Base-by-base conservation (phyloP, 92 coral and sea anemone genomes). In the Paramuricea clavata region DNA sequence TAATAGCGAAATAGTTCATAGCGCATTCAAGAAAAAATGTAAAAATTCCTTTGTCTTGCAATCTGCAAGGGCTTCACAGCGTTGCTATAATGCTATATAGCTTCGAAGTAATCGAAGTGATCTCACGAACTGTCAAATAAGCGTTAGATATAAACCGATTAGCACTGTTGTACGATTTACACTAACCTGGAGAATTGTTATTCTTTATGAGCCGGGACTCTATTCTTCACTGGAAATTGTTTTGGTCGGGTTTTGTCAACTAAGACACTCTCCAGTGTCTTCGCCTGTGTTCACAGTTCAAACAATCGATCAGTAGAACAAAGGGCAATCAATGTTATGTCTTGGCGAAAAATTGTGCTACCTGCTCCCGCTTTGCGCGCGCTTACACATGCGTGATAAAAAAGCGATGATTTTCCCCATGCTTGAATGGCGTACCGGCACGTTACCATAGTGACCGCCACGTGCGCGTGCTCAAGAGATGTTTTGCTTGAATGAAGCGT, bases 241-340 rank as follows among this genome's bases (percentile, higher is more conserved):
- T 76, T 76, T 76, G 82, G 39, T 76, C 82, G 41, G 41, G 50
- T 57, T 76, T 76, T 76, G 82, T 76, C 82, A 76, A 76, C 82
- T 76, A 52, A 26, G 36, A 76, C 82, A 76, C 82, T 28, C n/a
- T 76, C 68, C 30, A 49, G 82, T 76, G 82, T 76, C 42, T 1
- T 52, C 26, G 13, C 82, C 68, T 49, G 82, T 76, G 82, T 76
- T 76, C 27, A 23, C 17, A 60, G 11, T 76, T 76, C 82, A 76
- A 76, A 76, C 82, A 76, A 76, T 49, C 82, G 82, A 76, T 76
- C 67, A 76, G 23, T 0, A 76, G 68, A 76, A 76, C 82, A 76
- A 49, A 76, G 52, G 69, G 47, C 59, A 52, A 28, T 60, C 15
- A 44, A 42, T 76, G 82, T 76, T 76, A 36, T 76, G 82, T 76